Base-by-base conservation (phyloP, 2,113 vertebrate species). In the Embiotoca jacksoni region DNA sequence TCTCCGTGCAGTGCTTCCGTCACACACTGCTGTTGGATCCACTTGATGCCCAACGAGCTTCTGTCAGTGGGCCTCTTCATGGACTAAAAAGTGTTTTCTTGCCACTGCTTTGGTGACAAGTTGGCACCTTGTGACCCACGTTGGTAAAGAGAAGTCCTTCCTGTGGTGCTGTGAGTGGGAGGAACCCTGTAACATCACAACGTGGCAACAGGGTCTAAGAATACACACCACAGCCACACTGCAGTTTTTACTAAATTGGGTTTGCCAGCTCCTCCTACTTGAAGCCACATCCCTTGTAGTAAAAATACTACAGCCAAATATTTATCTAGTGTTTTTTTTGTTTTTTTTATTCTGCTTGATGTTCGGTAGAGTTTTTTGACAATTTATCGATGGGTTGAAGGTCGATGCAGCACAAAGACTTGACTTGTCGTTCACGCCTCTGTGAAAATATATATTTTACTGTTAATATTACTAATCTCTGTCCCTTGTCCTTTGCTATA, bases 171-270 rank as follows among this genome's bases (percentile, higher is more conserved):
- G 56, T 44, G n/a, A 85, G 89, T 86, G 91, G 94, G 94, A 90
- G 93, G 91, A 79, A 63, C 90, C 75, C 61, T 75, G 60, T 53
- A 90, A 91, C 89, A 91, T 91, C 91, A 89, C 94, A 94, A 95
- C 94, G 94, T 94, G 93, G 93, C 93, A 94, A 50, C 63, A 36
- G 69, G 44, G 67, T 91, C 91, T 79, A 92, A 89, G 79, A 89
- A 92, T 90, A 93, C 57, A 76, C 74, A 76, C 74, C 62, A 56
- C 60, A 78, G 62, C 62, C 23, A 44, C 79, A 37, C 36, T 54
- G 33, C 70, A 60, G 10, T 52, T 81, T 81, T 76, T 37, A 74
- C 69, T 66, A 46, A 58, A 59, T 60, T 57, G 53, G 72, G 79
- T 56, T 23, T 53, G 16, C 58, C 61, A 57, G 60, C 81, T 23